Conservation (phyloP, 2,797 vertebrate species). For the Acanthurus lineatus region DNA sequence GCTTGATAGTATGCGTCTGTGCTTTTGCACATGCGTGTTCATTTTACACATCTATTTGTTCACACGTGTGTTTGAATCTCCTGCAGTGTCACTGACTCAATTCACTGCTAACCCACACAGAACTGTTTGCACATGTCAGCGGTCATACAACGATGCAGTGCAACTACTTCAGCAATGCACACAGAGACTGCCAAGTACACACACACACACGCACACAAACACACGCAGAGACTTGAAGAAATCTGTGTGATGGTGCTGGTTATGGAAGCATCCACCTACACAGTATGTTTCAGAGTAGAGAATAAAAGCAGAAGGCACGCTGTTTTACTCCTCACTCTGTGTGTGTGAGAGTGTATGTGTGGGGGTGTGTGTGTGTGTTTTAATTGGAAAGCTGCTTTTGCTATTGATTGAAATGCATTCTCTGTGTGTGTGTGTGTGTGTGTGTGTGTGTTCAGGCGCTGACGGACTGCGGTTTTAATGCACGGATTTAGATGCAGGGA, state of each 20-base stretch:
- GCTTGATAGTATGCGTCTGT: not conserved
- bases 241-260: slow-evolving; percentile 46
- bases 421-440: slow-evolving; percentile 25
- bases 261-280: slow-evolving; percentile 63
- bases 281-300: slow-evolving; percentile 41
- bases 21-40: slow-evolving; percentile 19
- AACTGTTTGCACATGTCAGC: slow-evolving; percentile 70
- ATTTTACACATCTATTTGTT: not conserved
- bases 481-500: slow-evolving; percentile 78
- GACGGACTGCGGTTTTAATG: slow-evolving; percentile 73
- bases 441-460: slow-evolving; percentile 19
- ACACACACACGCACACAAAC: slow-evolving; percentile 5
- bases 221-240: slow-evolving; percentile 37
- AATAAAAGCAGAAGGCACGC: slow-evolving; percentile 36
- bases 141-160: slow-evolving; percentile 49
- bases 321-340: slow-evolving; percentile 6
- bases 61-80: slow-evolving; percentile 8
- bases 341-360: not conserved
- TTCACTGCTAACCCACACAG: slow-evolving; percentile 61
- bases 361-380: slow-evolving; percentile 49
- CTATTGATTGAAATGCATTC: slow-evolving; percentile 71
- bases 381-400: slow-evolving; percentile 74
- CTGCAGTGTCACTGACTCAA: slow-evolving; percentile 58
- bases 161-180: slow-evolving; percentile 30
- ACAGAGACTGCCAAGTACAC: slow-evolving; percentile 9